Percentiles rank a stretch among this genome's conserved stretches.
These are phyloP conservation scores for Pectinophora gossypiella DNA, from an alignment of 1,140 invertebrate genomes.

Conservation along the genomic window DNA sequence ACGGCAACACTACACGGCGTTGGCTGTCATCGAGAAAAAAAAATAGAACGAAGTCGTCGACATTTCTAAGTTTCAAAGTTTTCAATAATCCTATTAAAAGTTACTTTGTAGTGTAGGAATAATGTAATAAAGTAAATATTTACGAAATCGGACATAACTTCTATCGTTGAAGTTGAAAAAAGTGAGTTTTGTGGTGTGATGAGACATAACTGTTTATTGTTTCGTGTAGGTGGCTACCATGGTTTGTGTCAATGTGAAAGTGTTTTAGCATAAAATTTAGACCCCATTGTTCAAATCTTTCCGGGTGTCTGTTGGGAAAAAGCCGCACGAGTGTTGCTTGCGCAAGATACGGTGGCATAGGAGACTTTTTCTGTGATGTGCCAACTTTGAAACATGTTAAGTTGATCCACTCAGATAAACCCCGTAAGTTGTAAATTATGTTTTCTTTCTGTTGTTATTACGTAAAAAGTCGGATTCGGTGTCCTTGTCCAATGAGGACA, in stretches of 20 bases:
- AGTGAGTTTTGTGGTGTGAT: neutral
- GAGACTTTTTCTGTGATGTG: conserved; percentile 26
- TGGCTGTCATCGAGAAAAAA: conserved; percentile 1
- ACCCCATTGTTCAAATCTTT: conserved; percentile 68
- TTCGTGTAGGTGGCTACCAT: conserved; percentile 69
- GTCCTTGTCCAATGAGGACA: no score
- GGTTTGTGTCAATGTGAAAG: conserved; percentile 66
- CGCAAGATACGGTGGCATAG: conserved; percentile 30
- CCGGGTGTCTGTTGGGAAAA: conserved; percentile 59
- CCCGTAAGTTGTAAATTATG: neutral
- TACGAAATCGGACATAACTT: neutral
- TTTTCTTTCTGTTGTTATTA: neutral
- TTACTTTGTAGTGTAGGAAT: neutral
- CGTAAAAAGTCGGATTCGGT: neutral
- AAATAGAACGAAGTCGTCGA: conserved; percentile 6
- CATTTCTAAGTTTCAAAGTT: neutral
- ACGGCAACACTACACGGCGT: neutral
- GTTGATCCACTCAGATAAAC: neutral
- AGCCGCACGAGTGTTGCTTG: conserved; percentile 37
- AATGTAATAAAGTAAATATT: neutral
- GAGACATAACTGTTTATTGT: conserved; percentile 62
- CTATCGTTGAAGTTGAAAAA: neutral
- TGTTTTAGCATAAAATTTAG: conserved; percentile 72
- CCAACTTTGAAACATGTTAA: conserved; percentile 12
- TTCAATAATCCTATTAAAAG: neutral